Evolutionary conservation across 2,113 vertebrate species (phyloP).

Genomic region (Anolis sagrei): DNA sequence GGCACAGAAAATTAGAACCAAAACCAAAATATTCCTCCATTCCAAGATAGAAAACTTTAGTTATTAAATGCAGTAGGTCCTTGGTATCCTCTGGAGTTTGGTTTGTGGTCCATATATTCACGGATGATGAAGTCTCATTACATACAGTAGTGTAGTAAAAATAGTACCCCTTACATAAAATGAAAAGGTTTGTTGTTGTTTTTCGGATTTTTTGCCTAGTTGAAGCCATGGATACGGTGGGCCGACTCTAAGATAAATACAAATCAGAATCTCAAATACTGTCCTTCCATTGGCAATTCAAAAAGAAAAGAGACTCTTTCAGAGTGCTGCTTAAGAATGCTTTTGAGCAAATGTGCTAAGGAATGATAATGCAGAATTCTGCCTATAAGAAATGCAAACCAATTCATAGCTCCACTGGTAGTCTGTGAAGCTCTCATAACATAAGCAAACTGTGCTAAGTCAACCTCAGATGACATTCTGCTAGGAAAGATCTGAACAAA

Average conservation of each 20-base stretch:
- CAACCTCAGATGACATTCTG: not conserved
- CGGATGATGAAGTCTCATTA: no score
- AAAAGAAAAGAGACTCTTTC: not conserved
- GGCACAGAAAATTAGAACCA: not conserved
- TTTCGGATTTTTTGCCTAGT: no score
- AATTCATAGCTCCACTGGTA: slow-evolving; percentile 22
- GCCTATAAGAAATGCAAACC: slow-evolving; percentile 14
- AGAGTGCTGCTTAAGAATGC: slow-evolving; percentile 13
- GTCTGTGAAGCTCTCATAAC: not conserved
- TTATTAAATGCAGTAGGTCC: no score
- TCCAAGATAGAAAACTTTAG: not conserved
- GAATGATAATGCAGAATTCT: not conserved
- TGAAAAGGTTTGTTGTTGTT: no score
- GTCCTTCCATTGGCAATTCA: not conserved
- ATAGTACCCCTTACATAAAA: no score
- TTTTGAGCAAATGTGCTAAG: not conserved
- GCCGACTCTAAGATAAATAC: no score
- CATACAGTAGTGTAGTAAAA: no score
- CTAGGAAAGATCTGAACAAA: slow-evolving; percentile 16
- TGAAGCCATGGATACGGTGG: no score
- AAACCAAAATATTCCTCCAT: not conserved
- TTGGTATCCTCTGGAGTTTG: no score
- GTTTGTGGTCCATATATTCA: no score
- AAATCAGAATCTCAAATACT: not conserved
- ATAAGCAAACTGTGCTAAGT: not conserved